Evolutionary conservation across 2,797 vertebrate genomes (phyloP), one percentile per base, ranked within the genome.

Genomic region (Brotula barbata): DNA sequence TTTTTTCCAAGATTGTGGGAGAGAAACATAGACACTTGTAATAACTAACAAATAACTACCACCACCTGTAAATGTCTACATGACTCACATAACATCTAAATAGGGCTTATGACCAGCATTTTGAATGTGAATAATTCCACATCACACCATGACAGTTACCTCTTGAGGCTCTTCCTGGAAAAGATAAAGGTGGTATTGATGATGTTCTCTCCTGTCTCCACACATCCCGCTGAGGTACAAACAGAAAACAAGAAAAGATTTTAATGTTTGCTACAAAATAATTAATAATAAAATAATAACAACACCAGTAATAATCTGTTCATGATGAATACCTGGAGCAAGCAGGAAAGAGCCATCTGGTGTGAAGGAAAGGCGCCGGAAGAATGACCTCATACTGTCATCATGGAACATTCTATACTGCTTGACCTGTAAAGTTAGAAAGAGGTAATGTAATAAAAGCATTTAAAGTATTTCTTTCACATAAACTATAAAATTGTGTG

Each of bases 321-420:
- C 9, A 14, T 3, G 11, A 6, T 34, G 9, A n/a, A n/a, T 75
- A 98, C 97, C 96, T 84, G 97, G 96, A 1, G 89, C 91, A 6
- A 99, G 92, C 40, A 99, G 92, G 43, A 97, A 93, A 37, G 95
- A 95, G 0, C 97, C 97, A 9, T 99, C 97, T 0, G 96, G 93
- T n/a, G 96, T 98, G 76, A 99, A 99, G 14, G 93, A 93, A 14
- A 98, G 93, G 34, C 97, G 92, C 6, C 97, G 93, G 55, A 98
- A 98, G 72, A 99, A 99, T 0, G 97, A 99, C 70, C 97, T 94
- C 96, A 99, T 98, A 71, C 96, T 94, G 90, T 99, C 97, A 7
- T 99, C 97, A 0, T 99, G 96, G 57, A 96, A 99, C 91, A 99
- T 98, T 77, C 95, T 89, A 73, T 93, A 94, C 58, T 92, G 96